Base-by-base conservation (phyloP, 64 coral and sea anemone genomes). In the Actinia tenebrosa region DNA sequence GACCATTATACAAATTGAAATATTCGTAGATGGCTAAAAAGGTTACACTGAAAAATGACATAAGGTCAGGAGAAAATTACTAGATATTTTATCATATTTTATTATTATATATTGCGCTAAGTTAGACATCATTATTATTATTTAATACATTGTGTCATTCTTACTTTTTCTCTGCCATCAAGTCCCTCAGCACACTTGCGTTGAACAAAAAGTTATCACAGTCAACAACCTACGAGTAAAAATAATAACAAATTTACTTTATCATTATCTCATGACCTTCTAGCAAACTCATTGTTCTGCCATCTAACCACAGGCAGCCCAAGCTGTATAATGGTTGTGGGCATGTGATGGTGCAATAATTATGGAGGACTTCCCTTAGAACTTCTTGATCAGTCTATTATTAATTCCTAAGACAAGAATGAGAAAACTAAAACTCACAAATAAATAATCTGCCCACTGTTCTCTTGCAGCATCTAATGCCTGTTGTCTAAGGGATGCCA, bases 101-200 rank as follows among this genome's bases (percentile, higher is more conserved):
- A n/a, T n/a, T n/a, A n/a, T n/a, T n/a, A n/a, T n/a, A n/a, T n/a
- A n/a, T n/a, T n/a, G n/a, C n/a, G n/a, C n/a, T n/a, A n/a, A 37
- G 30, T 37, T 37, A 37, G 1, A 37, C 30, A 37, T 37, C 1
- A 37, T 1, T 37, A 37, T 37, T 37, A 37, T 37, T 37, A 37
- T 37, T 37, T 37, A 37, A 37, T 37, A 0, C 30, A 37, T 37
- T 37, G 30, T 37, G 30, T 37, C 30, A 37, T 25, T 22, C 89
- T 98, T 89, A 98, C 96, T 95, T 98, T 92, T 92, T 92, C 69
- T 98, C 93, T 56, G 87, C 90, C 60, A 98, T 98, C 43, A 98
- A 80, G 80, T 86, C 86, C 56, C 87, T 88, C 43, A 98, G 53
- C 81, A 90, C 88, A 59, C 53, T 90, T 61, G 96, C 90, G 80